phyloP scores from a whole-genome alignment of 2,113 vertebrate genomes.

The Odocoileus virginianus region DNA sequence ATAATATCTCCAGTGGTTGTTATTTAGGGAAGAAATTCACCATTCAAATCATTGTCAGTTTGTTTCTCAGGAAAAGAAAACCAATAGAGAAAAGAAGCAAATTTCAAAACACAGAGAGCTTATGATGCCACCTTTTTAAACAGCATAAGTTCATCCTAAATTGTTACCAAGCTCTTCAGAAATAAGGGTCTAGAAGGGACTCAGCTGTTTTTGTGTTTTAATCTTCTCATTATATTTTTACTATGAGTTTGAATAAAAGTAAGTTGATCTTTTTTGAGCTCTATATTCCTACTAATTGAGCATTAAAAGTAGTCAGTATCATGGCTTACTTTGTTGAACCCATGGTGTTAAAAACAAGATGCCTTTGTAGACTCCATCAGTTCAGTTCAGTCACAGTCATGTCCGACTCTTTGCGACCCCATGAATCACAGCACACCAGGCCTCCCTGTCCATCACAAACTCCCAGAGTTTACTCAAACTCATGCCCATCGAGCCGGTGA shows the following conservation, averaged over 20 bases:
- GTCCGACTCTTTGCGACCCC: no score
- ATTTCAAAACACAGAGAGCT: constrained; percentile 5
- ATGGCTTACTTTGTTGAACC: background rate
- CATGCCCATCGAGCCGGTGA: no score
- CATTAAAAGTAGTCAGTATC: background rate
- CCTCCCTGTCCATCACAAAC: no score
- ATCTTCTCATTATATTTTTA: background rate
- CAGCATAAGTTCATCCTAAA: constrained; percentile 11
- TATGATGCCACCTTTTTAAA: background rate
- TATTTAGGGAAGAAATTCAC: constrained; percentile 33
- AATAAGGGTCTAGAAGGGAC: background rate
- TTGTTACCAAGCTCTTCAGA: constrained; percentile 13
- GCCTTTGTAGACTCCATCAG: background rate
- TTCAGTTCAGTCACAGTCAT: no score
- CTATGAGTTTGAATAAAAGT: constrained; percentile 13
- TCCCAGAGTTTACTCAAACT: no score
- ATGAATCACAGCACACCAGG: no score
- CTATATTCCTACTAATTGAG: background rate
- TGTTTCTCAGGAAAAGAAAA: constrained; percentile 47
- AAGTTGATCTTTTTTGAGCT: background rate
- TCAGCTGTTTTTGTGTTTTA: background rate
- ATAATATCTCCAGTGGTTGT: constrained; percentile 7
- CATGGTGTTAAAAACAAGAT: constrained; percentile 14
- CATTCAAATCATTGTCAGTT: constrained; percentile 48
- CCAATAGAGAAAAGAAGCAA: constrained; percentile 38